Evolutionary conservation across 2,113 vertebrate species (phyloP), one percentile per base, ranked within the genome.

Genomic region (Formicarius rufipectus): DNA sequence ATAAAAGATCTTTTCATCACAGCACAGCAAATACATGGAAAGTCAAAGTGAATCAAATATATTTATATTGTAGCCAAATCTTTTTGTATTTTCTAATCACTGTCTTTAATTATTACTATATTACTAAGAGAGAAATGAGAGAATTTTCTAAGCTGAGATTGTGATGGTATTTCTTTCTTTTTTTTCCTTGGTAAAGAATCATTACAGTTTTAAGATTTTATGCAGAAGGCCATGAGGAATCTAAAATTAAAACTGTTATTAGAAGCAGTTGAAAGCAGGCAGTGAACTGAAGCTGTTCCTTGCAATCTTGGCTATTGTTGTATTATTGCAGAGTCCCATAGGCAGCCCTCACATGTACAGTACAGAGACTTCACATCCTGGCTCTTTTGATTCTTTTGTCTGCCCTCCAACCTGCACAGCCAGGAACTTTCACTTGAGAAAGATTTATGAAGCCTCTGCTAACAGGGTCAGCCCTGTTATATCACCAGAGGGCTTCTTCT

Each of bases 391-490:
- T 98, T 98, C 98, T 98, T 98, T 98, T 98, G 98, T 98, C 97
- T 64, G 91, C 98, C 98, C 98, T 98, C 98, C 98, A 99, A 98
- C 98, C 98, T 98, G 97, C 98, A 20, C 44, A 90, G 98, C 98
- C 98, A 99, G 98, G 98, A 99, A 98, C 98, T 98, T 97, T 98
- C 98, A 98, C 98, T 98, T 98, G 93, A 97, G 93, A 96, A 98
- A 99, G 99, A 99, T 99, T 99, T 99, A 99, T 99, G 98, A 97
- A 98, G 98, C 97, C 97, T 97, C 95, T 28, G 77, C 96, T 97
- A 97, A 97, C 97, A 95, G 96, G 98, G 98, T 98, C 98, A 98
- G 96, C 94, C 97, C 97, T 97, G 97, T 98, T 98, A 97, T 98
- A 98, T 98, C 98, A 98, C 97, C 98, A 98, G 98, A 99, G 98